phyloP scores from a whole-genome alignment of 2,113 vertebrate species.

The Todiramphus saurophagus region DNA sequence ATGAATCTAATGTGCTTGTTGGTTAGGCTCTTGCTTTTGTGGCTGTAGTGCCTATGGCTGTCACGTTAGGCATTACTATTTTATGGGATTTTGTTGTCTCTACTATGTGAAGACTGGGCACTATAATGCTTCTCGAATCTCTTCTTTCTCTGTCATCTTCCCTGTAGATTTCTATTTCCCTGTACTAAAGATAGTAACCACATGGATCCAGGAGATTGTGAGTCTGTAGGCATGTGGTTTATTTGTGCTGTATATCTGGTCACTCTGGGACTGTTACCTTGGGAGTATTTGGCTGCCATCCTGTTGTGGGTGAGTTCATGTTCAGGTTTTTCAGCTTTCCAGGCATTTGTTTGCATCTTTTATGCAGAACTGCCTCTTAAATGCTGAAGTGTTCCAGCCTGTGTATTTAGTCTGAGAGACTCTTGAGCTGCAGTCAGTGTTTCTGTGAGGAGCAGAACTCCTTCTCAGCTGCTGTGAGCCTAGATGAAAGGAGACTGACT shows the following conservation, averaged over 20 bases:
- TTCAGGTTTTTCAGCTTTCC: slow-evolving; percentile 23
- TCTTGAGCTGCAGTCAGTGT: not conserved
- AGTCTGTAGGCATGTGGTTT: not conserved
- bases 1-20: not conserved
- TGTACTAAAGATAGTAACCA: not conserved
- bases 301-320: not conserved
- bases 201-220: not conserved
- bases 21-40: not conserved
- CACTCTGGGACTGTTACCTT: not conserved
- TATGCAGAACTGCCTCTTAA: not conserved
- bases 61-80: not conserved
- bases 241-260: not conserved
- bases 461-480: not conserved
- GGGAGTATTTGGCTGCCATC: not conserved
- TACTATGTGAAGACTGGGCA: not conserved
- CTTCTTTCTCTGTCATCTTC: not conserved
- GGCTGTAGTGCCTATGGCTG: not conserved
- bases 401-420: not conserved
- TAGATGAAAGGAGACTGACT: not conserved
- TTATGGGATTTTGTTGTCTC: not conserved
- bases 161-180: not conserved
- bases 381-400: not conserved
- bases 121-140: not conserved
- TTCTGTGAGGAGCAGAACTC: not conserved
- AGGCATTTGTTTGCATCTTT: not conserved